Percentiles rank a stretch among this genome's conserved stretches.
These are phyloP conservation scores for Limnephilus marmoratus DNA, from an alignment of 2,888 invertebrate species.

Conservation along the genomic window DNA sequence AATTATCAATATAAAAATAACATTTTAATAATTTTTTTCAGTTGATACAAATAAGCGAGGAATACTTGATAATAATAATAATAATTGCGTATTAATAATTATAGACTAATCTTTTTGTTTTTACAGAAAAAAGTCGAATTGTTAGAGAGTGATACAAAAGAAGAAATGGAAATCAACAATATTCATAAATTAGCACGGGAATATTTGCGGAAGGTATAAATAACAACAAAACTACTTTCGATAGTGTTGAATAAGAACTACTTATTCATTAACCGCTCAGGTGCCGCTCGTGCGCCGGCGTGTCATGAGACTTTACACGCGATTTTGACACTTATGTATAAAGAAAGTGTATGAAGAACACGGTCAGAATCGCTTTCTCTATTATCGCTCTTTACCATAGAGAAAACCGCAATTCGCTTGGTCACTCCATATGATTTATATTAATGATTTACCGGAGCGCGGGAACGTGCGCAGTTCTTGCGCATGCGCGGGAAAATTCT, in stretches of 20 bases:
- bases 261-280: neutral
- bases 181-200: constrained; percentile 55
- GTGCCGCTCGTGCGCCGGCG: too few relatives aligned
- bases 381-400: too few relatives aligned
- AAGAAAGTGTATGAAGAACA: too few relatives aligned
- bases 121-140: constrained; percentile 55
- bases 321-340: too few relatives aligned
- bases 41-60: neutral
- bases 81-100: neutral
- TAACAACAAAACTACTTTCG: neutral
- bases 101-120: constrained; percentile 14
- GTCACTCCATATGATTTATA: too few relatives aligned
- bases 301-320: too few relatives aligned
- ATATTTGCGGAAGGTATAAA: constrained; percentile 39
- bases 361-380: too few relatives aligned
- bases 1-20: neutral
- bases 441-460: too few relatives aligned
- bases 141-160: constrained; percentile 5
- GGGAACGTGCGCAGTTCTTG: too few relatives aligned
- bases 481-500: too few relatives aligned
- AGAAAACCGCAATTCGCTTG: too few relatives aligned
- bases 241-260: neutral
- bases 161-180: constrained; percentile 23
- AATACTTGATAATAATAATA: neutral
- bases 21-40: neutral